Evolutionary conservation across 2,888 invertebrate species (phyloP).

Genomic region (Eremobia ochroleuca): DNA sequence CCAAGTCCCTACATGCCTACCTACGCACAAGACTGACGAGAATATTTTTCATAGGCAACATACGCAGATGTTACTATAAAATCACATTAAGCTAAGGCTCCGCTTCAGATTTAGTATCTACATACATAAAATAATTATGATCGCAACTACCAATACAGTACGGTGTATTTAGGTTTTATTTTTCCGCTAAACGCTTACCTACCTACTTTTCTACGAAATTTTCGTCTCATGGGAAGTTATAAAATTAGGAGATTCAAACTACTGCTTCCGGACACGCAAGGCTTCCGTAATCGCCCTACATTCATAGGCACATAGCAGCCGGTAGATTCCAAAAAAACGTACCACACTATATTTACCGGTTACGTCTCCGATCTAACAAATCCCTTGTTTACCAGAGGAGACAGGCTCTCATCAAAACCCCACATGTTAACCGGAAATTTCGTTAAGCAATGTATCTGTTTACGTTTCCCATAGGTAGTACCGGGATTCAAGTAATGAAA

Average conservation of each 20-base stretch:
- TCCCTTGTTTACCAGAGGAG: constrained; percentile 11
- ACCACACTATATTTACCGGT: neutral
- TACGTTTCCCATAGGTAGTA: constrained; percentile 20
- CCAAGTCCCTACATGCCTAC: neutral
- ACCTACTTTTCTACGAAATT: neutral
- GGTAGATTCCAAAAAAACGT: neutral
- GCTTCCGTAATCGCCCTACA: neutral
- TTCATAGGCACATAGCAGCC: neutral
- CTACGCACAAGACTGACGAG: neutral
- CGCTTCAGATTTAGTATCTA: neutral
- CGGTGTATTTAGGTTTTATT: neutral
- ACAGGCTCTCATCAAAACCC: constrained; percentile 2
- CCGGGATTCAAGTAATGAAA: neutral
- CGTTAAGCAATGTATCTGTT: constrained; percentile 38
- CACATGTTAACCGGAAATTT: constrained; percentile 24
- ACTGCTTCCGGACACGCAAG: too few species aligned
- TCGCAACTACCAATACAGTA: neutral
- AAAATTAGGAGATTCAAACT: neutral
- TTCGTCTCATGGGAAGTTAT: neutral
- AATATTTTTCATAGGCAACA: neutral
- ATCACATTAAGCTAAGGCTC: neutral
- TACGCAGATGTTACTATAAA: neutral
- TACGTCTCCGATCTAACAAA: neutral
- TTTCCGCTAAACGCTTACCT: neutral
- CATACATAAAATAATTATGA: neutral